Percentiles rank a stretch among this genome's conserved stretches.
phyloP scores from a whole-genome alignment of 2,113 vertebrate species.

The Cisticola juncidis region DNA sequence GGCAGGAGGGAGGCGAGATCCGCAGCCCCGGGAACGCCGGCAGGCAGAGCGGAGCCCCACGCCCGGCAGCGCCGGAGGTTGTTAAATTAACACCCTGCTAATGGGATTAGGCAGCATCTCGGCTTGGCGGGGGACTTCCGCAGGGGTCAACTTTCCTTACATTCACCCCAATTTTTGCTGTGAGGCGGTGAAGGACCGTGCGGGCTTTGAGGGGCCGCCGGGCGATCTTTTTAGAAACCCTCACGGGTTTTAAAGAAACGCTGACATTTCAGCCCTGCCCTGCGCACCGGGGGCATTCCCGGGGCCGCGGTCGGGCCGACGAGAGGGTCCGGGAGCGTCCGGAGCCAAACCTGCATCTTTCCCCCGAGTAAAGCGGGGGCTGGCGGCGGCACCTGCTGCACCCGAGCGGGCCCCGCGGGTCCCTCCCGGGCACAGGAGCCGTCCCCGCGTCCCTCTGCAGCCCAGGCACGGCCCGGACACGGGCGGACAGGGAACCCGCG shows the following conservation, averaged over 20 bases:
- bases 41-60: not conserved
- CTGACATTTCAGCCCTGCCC: not conserved
- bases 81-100: constrained; percentile 38
- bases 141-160: not conserved
- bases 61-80: not conserved
- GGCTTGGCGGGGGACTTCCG: not conserved
- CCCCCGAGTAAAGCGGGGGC: too few relatives aligned
- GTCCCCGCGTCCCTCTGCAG: not conserved
- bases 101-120: not conserved
- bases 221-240: not conserved
- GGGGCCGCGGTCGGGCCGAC: too few relatives aligned
- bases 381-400: not conserved
- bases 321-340: accelerated
- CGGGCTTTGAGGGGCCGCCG: accelerated
- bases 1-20: not conserved
- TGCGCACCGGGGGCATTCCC: accelerated
- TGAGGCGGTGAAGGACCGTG: not conserved
- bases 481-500: accelerated
- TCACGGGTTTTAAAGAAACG: not conserved
- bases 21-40: not conserved
- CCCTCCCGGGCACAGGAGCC: not conserved
- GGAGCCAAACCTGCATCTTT: not conserved
- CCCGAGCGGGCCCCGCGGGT: not conserved
- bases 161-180: not conserved
- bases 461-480: not conserved